Conservation (phyloP, 1,140 invertebrate species). For the Andrena cerasifolii region DNA sequence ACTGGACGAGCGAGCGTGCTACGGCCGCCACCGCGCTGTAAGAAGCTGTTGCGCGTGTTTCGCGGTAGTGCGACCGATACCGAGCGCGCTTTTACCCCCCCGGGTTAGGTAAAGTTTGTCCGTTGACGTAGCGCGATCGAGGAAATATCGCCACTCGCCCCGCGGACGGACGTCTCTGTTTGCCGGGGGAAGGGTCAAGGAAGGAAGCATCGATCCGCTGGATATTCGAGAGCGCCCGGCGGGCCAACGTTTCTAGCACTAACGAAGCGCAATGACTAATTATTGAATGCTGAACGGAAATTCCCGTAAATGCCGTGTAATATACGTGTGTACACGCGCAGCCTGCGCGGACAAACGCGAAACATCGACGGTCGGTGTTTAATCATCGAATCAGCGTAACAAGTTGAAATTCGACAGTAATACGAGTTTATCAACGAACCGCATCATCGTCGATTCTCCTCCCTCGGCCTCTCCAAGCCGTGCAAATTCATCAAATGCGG, state of each 20-base stretch:
- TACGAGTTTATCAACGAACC: constrained; percentile 59
- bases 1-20: no score
- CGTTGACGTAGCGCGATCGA: not conserved
- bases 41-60: not conserved
- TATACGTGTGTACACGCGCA: constrained; percentile 33
- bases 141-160: not conserved
- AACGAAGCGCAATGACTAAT: constrained; percentile 62
- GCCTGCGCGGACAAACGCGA: constrained; percentile 27
- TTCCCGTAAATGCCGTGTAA: constrained; percentile 59
- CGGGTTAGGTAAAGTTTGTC: not conserved
- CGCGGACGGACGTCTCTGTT: not conserved
- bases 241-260: not conserved
- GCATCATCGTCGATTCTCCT: constrained; percentile 26
- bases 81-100: not conserved
- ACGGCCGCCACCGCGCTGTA: not conserved
- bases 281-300: constrained; percentile 45
- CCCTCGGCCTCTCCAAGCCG: constrained; percentile 16
- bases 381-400: constrained; percentile 62
- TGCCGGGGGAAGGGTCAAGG: not conserved
- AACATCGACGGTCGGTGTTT: constrained; percentile 51
- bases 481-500: constrained; percentile 49
- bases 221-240: not conserved
- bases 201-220: not conserved
- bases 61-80: not conserved
- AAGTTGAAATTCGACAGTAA: constrained; percentile 66